phyloP scores from a whole-genome alignment of 2,797 vertebrate species.

The Poeciliopsis paucimaculata region DNA sequence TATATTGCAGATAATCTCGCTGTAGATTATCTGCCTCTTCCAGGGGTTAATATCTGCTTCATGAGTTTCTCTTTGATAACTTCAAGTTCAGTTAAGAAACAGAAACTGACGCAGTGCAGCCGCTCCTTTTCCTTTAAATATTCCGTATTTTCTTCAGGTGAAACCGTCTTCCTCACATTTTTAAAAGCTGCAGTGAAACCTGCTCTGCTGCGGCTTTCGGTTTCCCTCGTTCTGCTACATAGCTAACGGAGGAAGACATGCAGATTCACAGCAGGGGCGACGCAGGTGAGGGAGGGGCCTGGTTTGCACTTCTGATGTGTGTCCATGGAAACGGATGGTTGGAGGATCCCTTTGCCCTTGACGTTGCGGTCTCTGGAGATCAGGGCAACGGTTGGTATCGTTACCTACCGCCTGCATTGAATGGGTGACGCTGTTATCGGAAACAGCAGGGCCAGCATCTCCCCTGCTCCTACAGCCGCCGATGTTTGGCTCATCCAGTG shows the following conservation, averaged over 20 bases:
- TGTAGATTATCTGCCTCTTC: neutral
- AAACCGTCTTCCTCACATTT: conserved; percentile 55
- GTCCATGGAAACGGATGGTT: conserved; percentile 78
- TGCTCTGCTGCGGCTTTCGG: conserved; percentile 49
- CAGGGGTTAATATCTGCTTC: neutral
- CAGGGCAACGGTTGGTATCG: conserved; percentile 66
- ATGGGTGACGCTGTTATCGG: conserved; percentile 46
- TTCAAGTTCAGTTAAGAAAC: conserved; percentile 29
- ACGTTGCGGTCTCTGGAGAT: conserved; percentile 71
- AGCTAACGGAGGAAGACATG: conserved; percentile 64
- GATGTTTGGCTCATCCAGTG: conserved; percentile 37
- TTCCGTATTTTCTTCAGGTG: conserved; percentile 44
- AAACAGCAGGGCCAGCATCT: conserved; percentile 52
- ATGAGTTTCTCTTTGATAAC: conserved; percentile 34
- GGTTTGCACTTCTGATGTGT: conserved; percentile 75
- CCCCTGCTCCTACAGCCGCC: conserved; percentile 37
- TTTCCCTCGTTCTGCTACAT: conserved; percentile 55
- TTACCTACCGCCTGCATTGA: conserved; percentile 51
- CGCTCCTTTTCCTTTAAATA: conserved; percentile 66
- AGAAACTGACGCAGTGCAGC: conserved; percentile 63
- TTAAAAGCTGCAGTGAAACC: conserved; percentile 69
- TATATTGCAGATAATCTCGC: no score
- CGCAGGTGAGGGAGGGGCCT: conserved; percentile 66
- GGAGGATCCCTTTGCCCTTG: conserved; percentile 78
- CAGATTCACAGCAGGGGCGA: conserved; percentile 72